These are phyloP conservation scores for Orientallactaga sibirica DNA, from an alignment of 2,797 vertebrate species.

Conservation along the genomic window DNA sequence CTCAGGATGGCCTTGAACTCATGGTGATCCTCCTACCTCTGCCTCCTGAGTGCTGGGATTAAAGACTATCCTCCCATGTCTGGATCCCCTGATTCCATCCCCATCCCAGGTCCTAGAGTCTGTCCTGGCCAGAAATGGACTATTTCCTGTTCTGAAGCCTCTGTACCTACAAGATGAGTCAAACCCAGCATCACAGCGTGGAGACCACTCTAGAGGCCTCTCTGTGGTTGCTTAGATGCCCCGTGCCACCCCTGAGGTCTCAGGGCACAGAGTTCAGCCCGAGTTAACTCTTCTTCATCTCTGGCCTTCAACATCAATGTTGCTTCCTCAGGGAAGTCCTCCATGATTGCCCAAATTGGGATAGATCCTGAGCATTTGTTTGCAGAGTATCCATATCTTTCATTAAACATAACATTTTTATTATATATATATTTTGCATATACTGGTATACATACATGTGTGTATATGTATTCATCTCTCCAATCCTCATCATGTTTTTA, in stretches of 20 bases:
- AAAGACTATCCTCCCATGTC: not conserved
- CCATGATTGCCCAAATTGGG: not conserved
- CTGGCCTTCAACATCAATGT: not conserved
- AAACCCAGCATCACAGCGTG: not conserved
- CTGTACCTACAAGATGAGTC: not conserved
- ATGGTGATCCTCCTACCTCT: too few relatives aligned
- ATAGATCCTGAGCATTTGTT: not conserved
- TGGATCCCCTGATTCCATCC: not conserved
- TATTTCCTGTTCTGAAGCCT: not conserved
- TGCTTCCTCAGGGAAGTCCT: slow-evolving; percentile 16
- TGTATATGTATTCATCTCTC: too few relatives aligned
- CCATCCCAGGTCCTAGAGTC: not conserved
- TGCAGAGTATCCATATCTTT: not conserved
- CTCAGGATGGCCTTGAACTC: too few relatives aligned
- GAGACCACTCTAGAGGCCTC: not conserved
- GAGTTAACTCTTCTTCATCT: not conserved
- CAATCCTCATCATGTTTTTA: too few relatives aligned
- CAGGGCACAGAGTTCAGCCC: not conserved
- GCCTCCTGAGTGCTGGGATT: too few relatives aligned
- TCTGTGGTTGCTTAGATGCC: not conserved
- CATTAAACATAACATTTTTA: too few relatives aligned
- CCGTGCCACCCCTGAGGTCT: not conserved
- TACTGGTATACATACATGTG: too few relatives aligned
- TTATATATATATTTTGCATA: too few relatives aligned
- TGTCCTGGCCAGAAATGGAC: not conserved